Evolutionary conservation across 2,797 vertebrate species (phyloP), one percentile per base, ranked within the genome.

Genomic region (Clarias fuscus): DNA sequence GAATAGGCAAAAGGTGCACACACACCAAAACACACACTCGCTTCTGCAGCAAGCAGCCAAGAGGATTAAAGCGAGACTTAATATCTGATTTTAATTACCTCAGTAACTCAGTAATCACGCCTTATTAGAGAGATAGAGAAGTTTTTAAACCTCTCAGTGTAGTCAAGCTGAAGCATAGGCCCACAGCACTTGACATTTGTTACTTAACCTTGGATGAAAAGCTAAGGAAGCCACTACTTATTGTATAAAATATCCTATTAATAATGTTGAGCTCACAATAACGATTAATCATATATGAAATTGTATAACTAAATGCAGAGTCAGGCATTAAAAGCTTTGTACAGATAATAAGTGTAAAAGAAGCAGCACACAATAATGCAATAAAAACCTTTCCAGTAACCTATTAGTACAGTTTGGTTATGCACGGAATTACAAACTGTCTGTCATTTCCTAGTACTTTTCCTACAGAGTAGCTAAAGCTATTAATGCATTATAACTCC

Each of bases 61-160:
- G 93, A 93, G 92, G 93, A 95, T 95, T 94, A 94, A 94, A 92
- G 92, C 92, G 92, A 93, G 93, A 93, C 90, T 93, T 94, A 94
- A 94, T 94, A 95, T 95, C 93, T 93, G 93, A 94, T 95, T 95
- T 95, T 95, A 95, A 95, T 95, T 94, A 95, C 91, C 92, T 93
- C 92, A 94, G 93, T 95, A 94, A 95, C 92, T 94, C 93, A 93
- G 93, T 92, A 91, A 95, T 94, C 93, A 94, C 91, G 92, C 93
- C 93, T 94, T 93, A 95, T 95, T 95, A 94, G 91, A 91, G 91
- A 90, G 90, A 79, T 10, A 73, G 71, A 65, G 30, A 79, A 61
- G 61, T 85, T 81, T 85, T 81, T 24, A 58, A 77, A 40, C 17
- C 64, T 48, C 73, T 65, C n/a, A 43, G 75, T 70, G 48, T 24